phyloP scores from a whole-genome alignment of 2,113 vertebrate species.

The Picathartes gymnocephalus region DNA sequence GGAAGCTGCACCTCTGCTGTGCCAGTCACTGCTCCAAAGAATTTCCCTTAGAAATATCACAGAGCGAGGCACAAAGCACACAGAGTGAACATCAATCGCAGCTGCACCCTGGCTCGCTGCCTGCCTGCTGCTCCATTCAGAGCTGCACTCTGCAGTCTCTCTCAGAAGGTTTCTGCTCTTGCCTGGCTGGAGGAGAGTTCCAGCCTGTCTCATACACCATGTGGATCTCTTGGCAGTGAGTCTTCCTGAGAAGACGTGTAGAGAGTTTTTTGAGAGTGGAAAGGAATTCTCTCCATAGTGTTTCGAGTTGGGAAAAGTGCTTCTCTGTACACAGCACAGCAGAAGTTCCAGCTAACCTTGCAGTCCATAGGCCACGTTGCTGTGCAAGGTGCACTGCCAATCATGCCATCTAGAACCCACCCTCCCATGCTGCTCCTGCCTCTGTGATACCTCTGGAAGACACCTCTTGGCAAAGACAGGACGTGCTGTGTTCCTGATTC shows the following conservation, averaged over 20 bases:
- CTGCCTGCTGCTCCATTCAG: slow-evolving; percentile 24
- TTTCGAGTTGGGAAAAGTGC: neutral
- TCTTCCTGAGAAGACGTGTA: rapidly evolving
- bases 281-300: neutral
- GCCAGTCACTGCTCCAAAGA: neutral
- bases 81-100: neutral
- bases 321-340: neutral
- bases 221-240: neutral
- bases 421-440: neutral
- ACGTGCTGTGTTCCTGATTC: neutral
- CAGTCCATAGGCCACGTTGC: neutral
- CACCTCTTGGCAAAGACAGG: neutral
- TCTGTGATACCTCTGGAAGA: neutral
- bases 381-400: neutral
- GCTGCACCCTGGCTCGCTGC: neutral
- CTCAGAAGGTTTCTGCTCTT: neutral
- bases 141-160: neutral
- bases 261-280: neutral
- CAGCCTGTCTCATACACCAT: neutral
- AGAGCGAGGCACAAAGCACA: neutral
- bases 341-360: neutral
- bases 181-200: neutral
- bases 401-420: neutral
- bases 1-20: neutral
- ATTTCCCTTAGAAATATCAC: neutral